Base-by-base conservation (phyloP, 2,888 invertebrate species). In the Dynastes grantii region DNA sequence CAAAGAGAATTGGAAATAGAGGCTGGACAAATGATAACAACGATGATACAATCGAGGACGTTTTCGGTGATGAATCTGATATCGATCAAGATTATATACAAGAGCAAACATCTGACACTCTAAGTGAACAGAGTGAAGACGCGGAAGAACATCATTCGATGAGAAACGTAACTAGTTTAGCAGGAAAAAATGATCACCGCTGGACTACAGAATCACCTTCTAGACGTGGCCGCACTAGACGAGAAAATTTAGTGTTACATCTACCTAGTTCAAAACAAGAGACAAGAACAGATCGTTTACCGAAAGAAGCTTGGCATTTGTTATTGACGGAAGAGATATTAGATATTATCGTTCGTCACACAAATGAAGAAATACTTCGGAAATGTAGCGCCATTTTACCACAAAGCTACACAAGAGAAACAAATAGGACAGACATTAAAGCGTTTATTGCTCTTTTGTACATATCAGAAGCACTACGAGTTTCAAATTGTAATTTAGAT, bases 391-490 rank as follows among this genome's bases (percentile, higher is more conserved):
- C 40, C 22, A 49, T 75, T 75, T 40, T 16, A 37, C 40, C 45
- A 78, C 75, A 65, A 55, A 78, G 73, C 55, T 73, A 78, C 65
- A 75, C 55, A 55, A 49, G 16, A n/a, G 13, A 22, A 51, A 63
- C 64, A 81, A 81, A 49, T 75, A 75, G 63, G 22, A 75, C 61
- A 73, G 58, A 55, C 55, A 22, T 84, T 51, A 77, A 78, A 37
- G 84, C 73, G 49, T 73, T 70, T 71, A 64, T 78, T 78, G 78
- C 71, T 11, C 45, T 71, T 16, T 78, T 78, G 53, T 68, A 49
- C 40, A n/a, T 78, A 64, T 65, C 65, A 65, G 75, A 67, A 65
- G 78, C 71, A 75, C 75, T 65, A 78, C 55, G 73, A n/a, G 55
- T 78, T 32, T 78, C 65, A 37, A 75, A 78, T 27, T 67, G 67